Base-by-base conservation (phyloP, 2,797 vertebrate genomes). In the Malurus splendens region DNA sequence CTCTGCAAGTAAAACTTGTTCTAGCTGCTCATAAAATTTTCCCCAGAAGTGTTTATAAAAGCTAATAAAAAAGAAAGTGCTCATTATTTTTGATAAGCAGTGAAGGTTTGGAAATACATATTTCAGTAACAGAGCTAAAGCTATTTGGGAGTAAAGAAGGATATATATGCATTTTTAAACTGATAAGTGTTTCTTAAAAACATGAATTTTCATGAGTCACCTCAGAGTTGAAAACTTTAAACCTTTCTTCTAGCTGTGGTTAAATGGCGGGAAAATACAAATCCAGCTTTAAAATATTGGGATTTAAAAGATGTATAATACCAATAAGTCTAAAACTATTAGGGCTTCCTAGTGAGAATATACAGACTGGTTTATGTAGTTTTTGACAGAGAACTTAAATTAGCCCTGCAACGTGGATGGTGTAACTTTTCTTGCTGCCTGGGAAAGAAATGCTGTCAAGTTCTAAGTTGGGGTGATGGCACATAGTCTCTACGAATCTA, bases 11-110 rank as follows among this genome's bases (percentile, higher is more conserved):
- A 94, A 96, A 95, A 93, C 94, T 96, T 93, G 91, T 96, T 96
- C 92, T 96, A 97, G 94, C 94, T 66, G 54, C 97, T 96, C 95
- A 94, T 97, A 97, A 97, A 97, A 97, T 96, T 95, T 97, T 96
- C 94, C 96, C 95, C 93, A 96, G 94, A 97, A 97, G 93, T 96
- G 95, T 96, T 96, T 97, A 95, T 97, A 96, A 97, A 97, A 96
- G 93, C 94, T 96, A 96, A 94, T 97, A 96, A 97, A 97, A 95
- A 94, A 95, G 94, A 96, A 97, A 97, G 95, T 89, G 81, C 95
- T 97, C 97, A 97, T 97, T 97, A 97, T 96, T 97, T 97, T 95
- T 97, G 96, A 97, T 97, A 97, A 97, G 96, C 91, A 95, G 87
- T 81, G 87, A 93, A 93, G 89, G 76, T 89, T 54, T 95, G 92